phyloP scores from a whole-genome alignment of 2,888 invertebrate genomes.

The Hirtodrosophila confusa region DNA sequence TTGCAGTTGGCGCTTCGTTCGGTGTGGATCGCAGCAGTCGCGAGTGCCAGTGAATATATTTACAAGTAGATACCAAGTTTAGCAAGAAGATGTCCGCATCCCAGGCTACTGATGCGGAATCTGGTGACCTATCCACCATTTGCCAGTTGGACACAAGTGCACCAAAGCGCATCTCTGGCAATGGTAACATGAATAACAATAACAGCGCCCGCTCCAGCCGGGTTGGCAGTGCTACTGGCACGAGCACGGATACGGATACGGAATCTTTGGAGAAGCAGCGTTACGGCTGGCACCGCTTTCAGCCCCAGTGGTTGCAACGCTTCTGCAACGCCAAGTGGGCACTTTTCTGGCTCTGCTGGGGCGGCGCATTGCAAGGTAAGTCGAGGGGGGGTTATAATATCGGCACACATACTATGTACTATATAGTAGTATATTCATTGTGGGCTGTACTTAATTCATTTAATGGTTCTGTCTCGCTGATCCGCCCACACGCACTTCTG shows the following conservation, averaged over 20 bases:
- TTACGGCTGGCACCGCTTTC: constrained; percentile 89
- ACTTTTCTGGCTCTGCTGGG: constrained; percentile 92
- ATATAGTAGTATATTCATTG: constrained; percentile 2
- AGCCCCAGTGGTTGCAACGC: constrained; percentile 88
- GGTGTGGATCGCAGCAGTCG: constrained; percentile 63
- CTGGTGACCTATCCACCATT: constrained; percentile 25
- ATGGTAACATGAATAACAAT: constrained; percentile 71
- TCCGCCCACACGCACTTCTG: constrained; percentile 40
- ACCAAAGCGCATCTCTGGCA: constrained; percentile 52
- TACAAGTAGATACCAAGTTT: neutral
- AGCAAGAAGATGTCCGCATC: constrained; percentile 39
- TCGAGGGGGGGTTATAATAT: neutral
- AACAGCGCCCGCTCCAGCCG: constrained; percentile 71
- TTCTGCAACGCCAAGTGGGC: constrained; percentile 91
- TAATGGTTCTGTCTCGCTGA: constrained; percentile 41
- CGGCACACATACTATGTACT: constrained; percentile 6
- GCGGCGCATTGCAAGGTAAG: constrained; percentile 90
- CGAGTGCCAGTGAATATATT: constrained; percentile 6
- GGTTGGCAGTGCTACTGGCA: constrained; percentile 48
- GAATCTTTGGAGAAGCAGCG: constrained; percentile 34
- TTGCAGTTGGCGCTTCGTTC: constrained; percentile 64
- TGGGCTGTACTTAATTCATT: constrained; percentile 57
- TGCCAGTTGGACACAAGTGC: constrained; percentile 29
- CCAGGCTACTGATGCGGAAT: constrained; percentile 15
- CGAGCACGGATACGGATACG: constrained; percentile 27